Base-by-base conservation (phyloP, 2,888 invertebrate species). In the Apoderus coryli region DNA sequence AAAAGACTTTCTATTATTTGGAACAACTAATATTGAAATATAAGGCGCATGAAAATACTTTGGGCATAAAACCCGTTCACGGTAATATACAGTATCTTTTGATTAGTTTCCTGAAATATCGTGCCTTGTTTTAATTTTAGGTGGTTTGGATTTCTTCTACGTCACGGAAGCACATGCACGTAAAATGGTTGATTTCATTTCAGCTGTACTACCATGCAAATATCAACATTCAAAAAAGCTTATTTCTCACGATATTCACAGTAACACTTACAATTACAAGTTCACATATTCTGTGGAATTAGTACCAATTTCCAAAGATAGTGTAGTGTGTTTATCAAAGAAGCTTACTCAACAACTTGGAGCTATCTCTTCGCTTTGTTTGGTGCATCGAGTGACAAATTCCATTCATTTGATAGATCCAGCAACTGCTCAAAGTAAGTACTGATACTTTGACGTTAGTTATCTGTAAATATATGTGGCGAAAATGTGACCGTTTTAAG, bases 1-100 rank as follows among this genome's bases (percentile, higher is more conserved):
- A 92, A 53, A 96, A 95, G 59, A 96, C 96, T 0, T 84, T 99
- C 50, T 96, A 80, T 56, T 98, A 95, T 53, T 64, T 99, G 48
- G 98, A 99, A 54, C 98, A 99, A 56, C 59, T 96, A 38, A 88
- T 99, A 49, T 61, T 99, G 42, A 98, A 96, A 55, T 86, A 95
- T 52, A 85, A 78, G 47, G 92, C 89, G 0, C 95, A 95, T 59
- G 77, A 77, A 43, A 76, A 80, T 48, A 80, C 89, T 1, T 61
- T 88, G 33, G 85, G 84, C n/a, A 88, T 92, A 32, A 90, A 49
- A 35, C 45, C 50, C 7, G 41, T 46, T 30, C 44, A 46, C 42
- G 52, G 50, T 47, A 38, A 36, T 29, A 7, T 22, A 3, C 16
- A 9, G 28, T 9, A 9, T n/a, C 10, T 13, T 31, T 10, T 25